phyloP scores from a whole-genome alignment of 2,888 invertebrate species.

The Hypomecis punctinalis region DNA sequence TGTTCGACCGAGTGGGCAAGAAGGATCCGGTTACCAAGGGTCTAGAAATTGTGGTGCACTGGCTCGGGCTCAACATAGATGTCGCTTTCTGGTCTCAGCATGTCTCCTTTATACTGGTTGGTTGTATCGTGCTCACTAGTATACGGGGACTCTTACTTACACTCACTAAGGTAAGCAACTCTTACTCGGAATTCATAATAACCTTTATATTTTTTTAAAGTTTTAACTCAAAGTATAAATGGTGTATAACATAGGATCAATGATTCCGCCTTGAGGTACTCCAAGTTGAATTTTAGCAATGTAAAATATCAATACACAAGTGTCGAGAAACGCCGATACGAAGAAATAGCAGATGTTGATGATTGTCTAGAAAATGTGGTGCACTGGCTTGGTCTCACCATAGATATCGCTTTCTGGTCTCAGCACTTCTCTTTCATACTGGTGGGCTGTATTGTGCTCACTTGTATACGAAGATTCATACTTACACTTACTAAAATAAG shows the following conservation, averaged over 20 bases:
- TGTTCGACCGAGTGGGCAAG: slow-evolving; percentile 99
- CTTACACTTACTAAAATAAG: slow-evolving; percentile 98
- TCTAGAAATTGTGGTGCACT: slow-evolving; percentile 97
- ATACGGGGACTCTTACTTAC: slow-evolving; percentile 98
- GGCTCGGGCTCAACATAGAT: slow-evolving; percentile 98
- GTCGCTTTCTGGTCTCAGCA: slow-evolving; percentile 99
- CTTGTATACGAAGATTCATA: slow-evolving; percentile 97
- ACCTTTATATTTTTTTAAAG: no score
- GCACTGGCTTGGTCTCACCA: slow-evolving; percentile 97
- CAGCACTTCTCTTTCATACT: slow-evolving; percentile 99
- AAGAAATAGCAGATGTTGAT: no score
- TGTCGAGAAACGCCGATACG: no score
- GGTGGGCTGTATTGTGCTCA: slow-evolving; percentile 98
- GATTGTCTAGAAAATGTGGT: slow-evolving; percentile 98
- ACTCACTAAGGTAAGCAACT: slow-evolving; percentile 93
- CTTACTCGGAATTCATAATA: neutral
- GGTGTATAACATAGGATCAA: no score
- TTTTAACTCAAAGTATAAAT: no score
- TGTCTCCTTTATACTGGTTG: slow-evolving; percentile 97
- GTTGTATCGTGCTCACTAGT: slow-evolving; percentile 99
- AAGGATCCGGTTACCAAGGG: slow-evolving; percentile 99
- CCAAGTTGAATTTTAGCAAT: no score
- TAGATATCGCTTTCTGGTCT: slow-evolving; percentile 99
- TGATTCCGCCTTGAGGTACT: no score
- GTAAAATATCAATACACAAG: no score